Conservation (phyloP, 2,888 invertebrate genomes). For the Dynastes tityus region DNA sequence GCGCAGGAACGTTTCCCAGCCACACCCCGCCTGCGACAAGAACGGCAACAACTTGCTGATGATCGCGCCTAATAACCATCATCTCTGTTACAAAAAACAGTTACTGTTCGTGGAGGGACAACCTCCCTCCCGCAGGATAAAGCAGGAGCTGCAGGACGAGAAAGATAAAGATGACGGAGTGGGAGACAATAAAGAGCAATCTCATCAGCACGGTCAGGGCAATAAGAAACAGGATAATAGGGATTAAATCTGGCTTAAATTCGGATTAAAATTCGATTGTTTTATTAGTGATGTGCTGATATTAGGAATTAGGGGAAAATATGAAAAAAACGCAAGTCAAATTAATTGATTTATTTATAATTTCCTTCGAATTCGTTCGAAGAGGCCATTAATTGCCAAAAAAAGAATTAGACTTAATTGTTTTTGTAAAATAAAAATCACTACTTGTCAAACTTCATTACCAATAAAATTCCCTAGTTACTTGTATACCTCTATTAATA, state of each 20-base stretch:
- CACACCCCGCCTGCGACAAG: conserved; percentile 72
- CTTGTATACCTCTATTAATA: no score
- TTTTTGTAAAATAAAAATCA: no score
- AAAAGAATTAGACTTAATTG: no score
- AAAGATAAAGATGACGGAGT: conserved; percentile 62
- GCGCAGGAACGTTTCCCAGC: conserved; percentile 62
- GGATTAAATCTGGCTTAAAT: conserved; percentile 27
- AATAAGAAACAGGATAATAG: conserved; percentile 51
- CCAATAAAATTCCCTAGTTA: no score
- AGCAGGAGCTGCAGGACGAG: conserved; percentile 61
- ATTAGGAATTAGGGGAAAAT: neutral
- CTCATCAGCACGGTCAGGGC: neutral
- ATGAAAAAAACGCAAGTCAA: neutral
- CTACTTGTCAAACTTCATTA: no score
- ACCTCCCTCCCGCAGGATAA: conserved; percentile 59
- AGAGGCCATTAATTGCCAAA: no score
- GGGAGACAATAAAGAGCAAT: conserved; percentile 51
- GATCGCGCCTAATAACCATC: conserved; percentile 76
- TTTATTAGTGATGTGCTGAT: no score
- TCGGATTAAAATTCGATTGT: conserved; percentile 5
- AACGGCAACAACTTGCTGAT: conserved; percentile 80
- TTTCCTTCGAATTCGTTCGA: no score
- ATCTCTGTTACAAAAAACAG: conserved; percentile 63
- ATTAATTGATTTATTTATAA: no score
- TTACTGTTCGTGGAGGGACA: conserved; percentile 58